Evolutionary conservation across 2,797 vertebrate species (phyloP).

Genomic region (Bradypus variegatus): DNA sequence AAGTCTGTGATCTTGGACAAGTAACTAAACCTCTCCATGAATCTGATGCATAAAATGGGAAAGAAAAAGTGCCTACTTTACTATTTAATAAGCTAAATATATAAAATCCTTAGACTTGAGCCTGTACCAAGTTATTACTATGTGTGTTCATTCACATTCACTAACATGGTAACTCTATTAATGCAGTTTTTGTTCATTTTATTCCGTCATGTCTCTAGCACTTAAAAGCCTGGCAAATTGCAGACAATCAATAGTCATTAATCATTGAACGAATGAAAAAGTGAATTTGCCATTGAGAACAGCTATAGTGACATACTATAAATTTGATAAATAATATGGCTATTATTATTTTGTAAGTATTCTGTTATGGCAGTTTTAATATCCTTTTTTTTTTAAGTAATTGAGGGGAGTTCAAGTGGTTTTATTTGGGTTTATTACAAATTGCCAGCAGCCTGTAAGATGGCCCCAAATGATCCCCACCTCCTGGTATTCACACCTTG

Average conservation of each 20-base stretch:
- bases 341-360: constrained; percentile 8
- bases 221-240: background rate
- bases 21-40: background rate
- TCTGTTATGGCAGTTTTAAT: constrained; percentile 1
- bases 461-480: background rate
- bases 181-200: background rate
- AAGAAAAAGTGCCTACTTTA: background rate
- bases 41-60: background rate
- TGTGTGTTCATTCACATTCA: background rate
- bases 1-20: background rate
- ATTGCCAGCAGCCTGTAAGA: background rate
- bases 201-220: background rate
- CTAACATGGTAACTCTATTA: background rate
- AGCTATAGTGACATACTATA: background rate
- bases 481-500: background rate
- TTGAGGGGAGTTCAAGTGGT: constrained; percentile 1
- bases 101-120: background rate
- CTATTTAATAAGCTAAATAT: background rate
- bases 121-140: background rate
- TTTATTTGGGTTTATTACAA: constrained; percentile 14
- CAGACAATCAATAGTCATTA: background rate
- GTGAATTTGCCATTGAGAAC: background rate
- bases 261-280: background rate
- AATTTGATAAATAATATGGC: background rate
- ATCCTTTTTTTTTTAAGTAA: background rate